Evolutionary conservation across 2,113 vertebrate genomes (phyloP).

Genomic region (Maccullochella peelii): DNA sequence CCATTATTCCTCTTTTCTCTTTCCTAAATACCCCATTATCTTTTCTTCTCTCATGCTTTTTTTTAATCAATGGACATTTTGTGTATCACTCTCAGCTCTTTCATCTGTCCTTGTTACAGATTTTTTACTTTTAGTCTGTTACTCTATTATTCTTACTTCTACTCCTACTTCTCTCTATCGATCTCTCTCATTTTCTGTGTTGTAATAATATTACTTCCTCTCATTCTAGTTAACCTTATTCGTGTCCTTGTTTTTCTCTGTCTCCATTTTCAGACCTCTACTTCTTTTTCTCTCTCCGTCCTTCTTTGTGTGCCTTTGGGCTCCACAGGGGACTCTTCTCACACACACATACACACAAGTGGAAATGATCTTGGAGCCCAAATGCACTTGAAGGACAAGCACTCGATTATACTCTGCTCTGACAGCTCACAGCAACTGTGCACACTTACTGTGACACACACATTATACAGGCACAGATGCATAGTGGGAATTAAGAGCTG

Average conservation of each 20-base stretch:
- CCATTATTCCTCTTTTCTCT: background rate
- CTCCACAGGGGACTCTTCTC: slow-evolving; percentile 20
- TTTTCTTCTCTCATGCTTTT: background rate
- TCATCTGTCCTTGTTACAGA: background rate
- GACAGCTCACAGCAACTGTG: background rate
- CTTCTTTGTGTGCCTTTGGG: background rate
- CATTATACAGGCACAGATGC: background rate
- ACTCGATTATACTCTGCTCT: slow-evolving; percentile 15
- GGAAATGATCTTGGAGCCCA: background rate
- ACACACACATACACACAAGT: background rate
- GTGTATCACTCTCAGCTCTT: background rate
- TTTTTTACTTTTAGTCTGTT: background rate
- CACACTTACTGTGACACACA: slow-evolving; percentile 3
- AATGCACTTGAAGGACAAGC: slow-evolving; percentile 42
- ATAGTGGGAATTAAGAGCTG: slow-evolving; percentile 9
- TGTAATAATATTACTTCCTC: background rate
- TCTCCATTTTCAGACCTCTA: background rate
- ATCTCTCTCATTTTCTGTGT: background rate
- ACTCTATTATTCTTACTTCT: background rate
- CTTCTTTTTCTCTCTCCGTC: background rate
- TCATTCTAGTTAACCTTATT: background rate
- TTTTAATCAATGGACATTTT: background rate
- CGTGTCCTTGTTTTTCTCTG: background rate
- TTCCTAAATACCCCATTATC: background rate
- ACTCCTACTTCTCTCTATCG: background rate